Percentiles rank a stretch among this genome's conserved stretches.
These are phyloP conservation scores for Gracilinanus agilis DNA, from an alignment of 2,113 vertebrate genomes.

Conservation along the genomic window DNA sequence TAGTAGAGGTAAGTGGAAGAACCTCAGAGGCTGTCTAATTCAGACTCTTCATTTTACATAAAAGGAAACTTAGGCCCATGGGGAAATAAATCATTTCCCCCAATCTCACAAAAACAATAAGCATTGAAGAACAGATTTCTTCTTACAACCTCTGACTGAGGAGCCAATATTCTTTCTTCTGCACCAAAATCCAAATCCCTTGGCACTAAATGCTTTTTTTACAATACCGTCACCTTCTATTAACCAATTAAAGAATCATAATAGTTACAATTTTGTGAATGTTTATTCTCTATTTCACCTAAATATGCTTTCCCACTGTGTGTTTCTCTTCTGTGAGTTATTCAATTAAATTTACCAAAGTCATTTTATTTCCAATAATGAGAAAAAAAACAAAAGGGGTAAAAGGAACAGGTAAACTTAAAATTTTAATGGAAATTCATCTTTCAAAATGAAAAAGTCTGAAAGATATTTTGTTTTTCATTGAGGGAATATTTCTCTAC, in stretches of 20 bases:
- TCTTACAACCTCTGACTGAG: neutral
- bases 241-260: neutral
- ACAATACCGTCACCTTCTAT: neutral
- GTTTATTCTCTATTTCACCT: neutral
- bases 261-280: neutral
- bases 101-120: neutral
- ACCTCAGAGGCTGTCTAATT: neutral
- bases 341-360: neutral
- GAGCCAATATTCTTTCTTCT: neutral
- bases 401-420: neutral
- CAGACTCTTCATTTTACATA: neutral
- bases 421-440: neutral
- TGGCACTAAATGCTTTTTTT: neutral
- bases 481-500: neutral
- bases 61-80: neutral
- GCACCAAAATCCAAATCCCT: neutral
- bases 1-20: neutral
- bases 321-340: neutral
- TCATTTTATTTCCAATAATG: conserved; percentile 28
- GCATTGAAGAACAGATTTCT: neutral
- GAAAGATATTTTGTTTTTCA: neutral
- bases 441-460: conserved; percentile 2
- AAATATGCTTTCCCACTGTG: neutral
- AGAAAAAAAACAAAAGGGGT: neutral
- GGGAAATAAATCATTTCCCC: neutral